These are phyloP conservation scores for Macrosoma leucophasiata DNA, from an alignment of 2,888 invertebrate genomes.

Conservation along the genomic window DNA sequence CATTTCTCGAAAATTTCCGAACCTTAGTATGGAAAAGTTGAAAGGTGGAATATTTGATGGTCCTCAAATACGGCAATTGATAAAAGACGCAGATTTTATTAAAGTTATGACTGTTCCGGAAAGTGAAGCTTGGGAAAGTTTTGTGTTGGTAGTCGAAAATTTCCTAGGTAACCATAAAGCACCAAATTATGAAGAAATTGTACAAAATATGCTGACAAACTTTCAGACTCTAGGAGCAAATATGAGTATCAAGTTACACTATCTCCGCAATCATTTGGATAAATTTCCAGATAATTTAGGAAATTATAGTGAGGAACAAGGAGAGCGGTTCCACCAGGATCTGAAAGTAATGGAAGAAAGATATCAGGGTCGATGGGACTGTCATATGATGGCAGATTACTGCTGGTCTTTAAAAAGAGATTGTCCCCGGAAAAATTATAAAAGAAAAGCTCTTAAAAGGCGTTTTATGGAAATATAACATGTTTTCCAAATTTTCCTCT, in stretches of 20 bases:
- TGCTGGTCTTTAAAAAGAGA: slow-evolving; percentile 13
- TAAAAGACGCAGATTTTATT: no score
- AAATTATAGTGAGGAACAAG: slow-evolving; percentile 9
- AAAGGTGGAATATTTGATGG: no score
- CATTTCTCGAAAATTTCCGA: no score
- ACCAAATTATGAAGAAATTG: slow-evolving; percentile 5
- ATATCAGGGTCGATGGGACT: slow-evolving; percentile 9
- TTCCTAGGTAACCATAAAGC: slow-evolving; percentile 3
- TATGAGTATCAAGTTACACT: slow-evolving; percentile 6
- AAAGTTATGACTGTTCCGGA: no score
- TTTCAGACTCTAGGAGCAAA: slow-evolving; percentile 6
- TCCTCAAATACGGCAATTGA: no score
- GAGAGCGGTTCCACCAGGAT: slow-evolving; percentile 7
- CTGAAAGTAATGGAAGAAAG: slow-evolving; percentile 6
- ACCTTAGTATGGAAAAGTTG: no score
- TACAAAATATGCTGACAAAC: slow-evolving; percentile 1
- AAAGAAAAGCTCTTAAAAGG: slow-evolving; percentile 14
- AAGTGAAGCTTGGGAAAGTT: no score
- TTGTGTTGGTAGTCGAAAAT: no score
- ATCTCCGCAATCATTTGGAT: slow-evolving; percentile 3
- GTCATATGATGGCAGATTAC: slow-evolving; percentile 12
- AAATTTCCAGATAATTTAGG: slow-evolving; percentile 12
- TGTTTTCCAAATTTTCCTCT: no score
- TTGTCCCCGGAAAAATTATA: slow-evolving; percentile 4
- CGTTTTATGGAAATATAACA: slow-evolving; percentile 3